A percentile compares a stretch with the other conserved stretches of the same genome.
These are phyloP conservation scores for Scrobipalpa costella DNA, from an alignment of 2,888 invertebrate species.

Conservation along the genomic window DNA sequence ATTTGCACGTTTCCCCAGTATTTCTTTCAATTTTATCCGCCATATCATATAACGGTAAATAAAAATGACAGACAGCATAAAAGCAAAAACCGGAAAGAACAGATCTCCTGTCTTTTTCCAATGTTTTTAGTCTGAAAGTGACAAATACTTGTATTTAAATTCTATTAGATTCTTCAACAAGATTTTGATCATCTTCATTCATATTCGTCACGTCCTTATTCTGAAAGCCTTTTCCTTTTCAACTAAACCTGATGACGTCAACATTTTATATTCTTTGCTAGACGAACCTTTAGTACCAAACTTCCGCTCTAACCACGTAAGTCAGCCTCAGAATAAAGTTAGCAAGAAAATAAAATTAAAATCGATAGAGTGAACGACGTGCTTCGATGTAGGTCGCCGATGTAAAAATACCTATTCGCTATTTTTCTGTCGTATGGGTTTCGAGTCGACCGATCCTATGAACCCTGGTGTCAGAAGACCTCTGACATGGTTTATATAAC, in stretches of 20 bases:
- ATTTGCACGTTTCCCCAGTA: no score
- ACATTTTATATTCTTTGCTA: background rate
- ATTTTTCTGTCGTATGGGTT: no score
- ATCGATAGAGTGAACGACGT: constrained; percentile 49
- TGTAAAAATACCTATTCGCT: constrained; percentile 56
- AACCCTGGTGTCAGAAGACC: no score
- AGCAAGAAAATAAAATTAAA: constrained; percentile 38
- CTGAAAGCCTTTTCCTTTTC: background rate
- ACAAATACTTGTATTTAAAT: no score
- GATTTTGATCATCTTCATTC: background rate
- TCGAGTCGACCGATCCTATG: no score
- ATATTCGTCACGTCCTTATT: background rate
- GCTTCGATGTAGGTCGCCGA: constrained; percentile 58
- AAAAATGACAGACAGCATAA: no score
- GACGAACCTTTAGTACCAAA: background rate
- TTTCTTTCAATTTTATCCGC: no score
- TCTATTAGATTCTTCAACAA: background rate
- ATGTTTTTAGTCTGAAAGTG: no score
- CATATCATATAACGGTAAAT: no score
- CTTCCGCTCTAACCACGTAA: background rate
- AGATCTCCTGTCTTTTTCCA: no score
- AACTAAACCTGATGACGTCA: background rate
- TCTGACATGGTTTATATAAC: no score
- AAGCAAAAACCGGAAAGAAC: no score
- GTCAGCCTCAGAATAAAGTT: constrained; percentile 36